Evolutionary conservation across 2,888 invertebrate species (phyloP), one percentile per base, ranked within the genome.

Genomic region (Isoperla grammatica): DNA sequence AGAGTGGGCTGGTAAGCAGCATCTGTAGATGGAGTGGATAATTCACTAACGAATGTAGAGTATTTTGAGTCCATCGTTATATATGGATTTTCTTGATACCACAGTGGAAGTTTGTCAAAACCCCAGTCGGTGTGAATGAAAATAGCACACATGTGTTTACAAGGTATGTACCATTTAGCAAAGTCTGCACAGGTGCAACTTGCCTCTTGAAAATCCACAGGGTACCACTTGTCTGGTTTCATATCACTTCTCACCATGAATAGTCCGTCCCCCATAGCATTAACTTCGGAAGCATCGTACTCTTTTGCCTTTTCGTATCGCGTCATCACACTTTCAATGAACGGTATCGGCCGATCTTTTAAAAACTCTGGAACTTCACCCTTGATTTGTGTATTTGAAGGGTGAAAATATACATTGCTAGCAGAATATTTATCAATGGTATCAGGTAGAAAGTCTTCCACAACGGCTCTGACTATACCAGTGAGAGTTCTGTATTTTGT

Each of bases 91-190:
- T 55, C 17, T 6, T 11, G 37, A n/a, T 42, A 55, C n/a, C 23
- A 2, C 12, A 15, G 9, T 19, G 37, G 15, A 37, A 55, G 37
- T 13, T 55, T 55, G 12, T 55, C n/a, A 4, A 55, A 55, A 15
- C 5, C 17, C 55, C 55, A 42, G 3, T 11, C n/a, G 2, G 55
- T 17, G 2, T 39, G 23, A 12, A 42, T 15, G 40, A 55, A 39
- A 2, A 55, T 13, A 13, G 55, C 55, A 15, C 55, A 55, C 55
- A 42, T 13, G 40, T 55, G 55, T 39, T 55, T 55, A 15, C 42
- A 55, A 1, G 42, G 42, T 19, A 55, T 13, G 2, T 11, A 12
- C 39, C 40, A 15, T 42, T 42, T 55, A 9, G 20, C 5, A 15
- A 55, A 55, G 22, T 55, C 55, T 19, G 20, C 8, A 22, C 55